Evolutionary conservation across 2,113 vertebrate genomes (phyloP).

Genomic region (Bubo bubo): DNA sequence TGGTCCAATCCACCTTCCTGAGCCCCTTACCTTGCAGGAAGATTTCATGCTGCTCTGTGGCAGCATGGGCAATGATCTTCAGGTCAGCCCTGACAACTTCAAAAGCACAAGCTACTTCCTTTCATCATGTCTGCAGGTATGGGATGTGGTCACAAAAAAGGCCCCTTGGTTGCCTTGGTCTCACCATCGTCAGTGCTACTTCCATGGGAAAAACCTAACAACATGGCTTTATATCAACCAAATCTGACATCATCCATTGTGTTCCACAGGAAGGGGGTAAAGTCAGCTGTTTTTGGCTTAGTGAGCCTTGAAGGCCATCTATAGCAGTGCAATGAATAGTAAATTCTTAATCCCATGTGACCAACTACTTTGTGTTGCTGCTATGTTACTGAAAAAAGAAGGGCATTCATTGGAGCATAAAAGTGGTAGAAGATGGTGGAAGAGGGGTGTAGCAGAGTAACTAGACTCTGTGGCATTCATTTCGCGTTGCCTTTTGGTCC

Average conservation of each 20-base stretch:
- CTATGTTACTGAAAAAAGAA: neutral
- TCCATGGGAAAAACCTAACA: neutral
- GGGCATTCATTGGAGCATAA: neutral
- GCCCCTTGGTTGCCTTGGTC: neutral
- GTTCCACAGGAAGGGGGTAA: neutral
- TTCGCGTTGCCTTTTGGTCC: neutral
- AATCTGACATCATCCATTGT: neutral
- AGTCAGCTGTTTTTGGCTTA: neutral
- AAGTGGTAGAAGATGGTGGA: neutral
- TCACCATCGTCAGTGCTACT: neutral
- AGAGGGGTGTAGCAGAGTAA: neutral
- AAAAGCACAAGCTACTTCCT: neutral
- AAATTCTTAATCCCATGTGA: neutral
- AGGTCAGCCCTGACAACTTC: neutral
- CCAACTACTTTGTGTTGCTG: neutral
- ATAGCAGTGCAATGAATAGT: neutral
- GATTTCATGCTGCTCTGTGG: neutral
- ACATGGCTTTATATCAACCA: neutral
- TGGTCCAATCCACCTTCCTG: neutral
- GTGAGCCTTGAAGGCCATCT: neutral
- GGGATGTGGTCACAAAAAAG: neutral
- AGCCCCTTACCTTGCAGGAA: neutral
- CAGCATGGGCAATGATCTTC: neutral
- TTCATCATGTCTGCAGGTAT: fast-evolving
- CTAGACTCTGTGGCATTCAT: neutral